Percentiles rank a stretch among this genome's conserved stretches.
phyloP scores from a whole-genome alignment of 1,140 invertebrate species.

The Drosophila insularis region DNA sequence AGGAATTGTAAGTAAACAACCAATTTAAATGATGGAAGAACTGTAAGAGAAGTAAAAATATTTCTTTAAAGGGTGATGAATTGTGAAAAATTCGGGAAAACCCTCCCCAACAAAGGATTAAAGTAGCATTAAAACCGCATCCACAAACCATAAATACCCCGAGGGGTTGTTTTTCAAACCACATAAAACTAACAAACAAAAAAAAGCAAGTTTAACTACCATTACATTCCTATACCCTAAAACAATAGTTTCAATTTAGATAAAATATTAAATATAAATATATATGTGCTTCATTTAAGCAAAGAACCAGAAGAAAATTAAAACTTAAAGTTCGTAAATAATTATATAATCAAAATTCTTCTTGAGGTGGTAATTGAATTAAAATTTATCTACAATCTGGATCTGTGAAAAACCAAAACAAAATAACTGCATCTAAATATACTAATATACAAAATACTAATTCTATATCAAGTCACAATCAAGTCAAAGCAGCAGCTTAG shows the following conservation, averaged over 20 bases:
- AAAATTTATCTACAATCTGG: no score
- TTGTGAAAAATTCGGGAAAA: constrained; percentile 3
- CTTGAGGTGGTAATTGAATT: no score
- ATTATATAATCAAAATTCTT: no score
- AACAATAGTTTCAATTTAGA: constrained; percentile 17
- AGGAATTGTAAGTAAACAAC: constrained; percentile 83
- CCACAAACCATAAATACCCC: neutral
- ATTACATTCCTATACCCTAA: neutral
- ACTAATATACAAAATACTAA: no score
- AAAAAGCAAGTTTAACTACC: neutral
- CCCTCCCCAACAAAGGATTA: neutral
- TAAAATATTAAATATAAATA: no score
- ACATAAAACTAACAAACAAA: constrained; percentile 38
- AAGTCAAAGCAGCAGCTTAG: no score
- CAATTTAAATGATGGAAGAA: neutral
- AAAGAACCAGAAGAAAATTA: no score
- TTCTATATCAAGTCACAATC: no score
- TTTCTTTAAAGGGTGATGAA: neutral
- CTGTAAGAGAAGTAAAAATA: neutral
- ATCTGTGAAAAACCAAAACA: no score
- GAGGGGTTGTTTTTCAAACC: constrained; percentile 35
- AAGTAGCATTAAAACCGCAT: neutral
- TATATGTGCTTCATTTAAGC: no score
- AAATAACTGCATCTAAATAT: no score
- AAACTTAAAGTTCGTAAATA: no score